phyloP scores from a whole-genome alignment of 2,888 invertebrate species.

The Eretmocerus hayati region DNA sequence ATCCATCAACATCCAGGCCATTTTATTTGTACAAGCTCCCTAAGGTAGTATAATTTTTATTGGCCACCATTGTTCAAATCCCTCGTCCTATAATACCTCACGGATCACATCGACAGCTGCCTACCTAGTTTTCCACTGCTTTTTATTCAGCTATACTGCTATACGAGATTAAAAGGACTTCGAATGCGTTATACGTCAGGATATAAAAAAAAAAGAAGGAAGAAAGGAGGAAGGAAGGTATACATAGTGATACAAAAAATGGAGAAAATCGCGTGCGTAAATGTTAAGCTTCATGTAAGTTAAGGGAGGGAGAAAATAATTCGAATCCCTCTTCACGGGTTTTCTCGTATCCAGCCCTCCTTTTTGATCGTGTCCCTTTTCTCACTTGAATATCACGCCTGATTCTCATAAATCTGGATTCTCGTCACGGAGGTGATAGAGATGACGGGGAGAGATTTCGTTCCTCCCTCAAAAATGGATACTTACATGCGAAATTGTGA shows the following conservation, averaged over 20 bases:
- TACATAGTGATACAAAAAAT: neutral
- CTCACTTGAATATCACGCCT: no score
- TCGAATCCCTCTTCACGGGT: conserved; percentile 12
- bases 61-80: conserved; percentile 23
- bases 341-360: no score
- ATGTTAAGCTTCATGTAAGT: conserved; percentile 9
- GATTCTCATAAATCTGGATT: conserved; percentile 20
- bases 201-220: conserved; percentile 10
- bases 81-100: no score
- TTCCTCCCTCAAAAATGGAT: neutral
- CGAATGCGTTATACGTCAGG: conserved; percentile 1
- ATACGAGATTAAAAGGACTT: no score
- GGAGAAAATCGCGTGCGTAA: conserved; percentile 8
- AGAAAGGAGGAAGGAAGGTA: conserved; percentile 3
- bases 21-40: conserved; percentile 10
- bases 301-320: conserved; percentile 13
- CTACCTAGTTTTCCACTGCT: conserved; percentile 3
- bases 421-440: conserved; percentile 14
- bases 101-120: conserved; percentile 10
- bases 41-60: conserved; percentile 27
- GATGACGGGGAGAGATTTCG: neutral
- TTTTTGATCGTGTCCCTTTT: no score
- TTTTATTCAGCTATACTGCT: neutral
- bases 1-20: conserved; percentile 18
- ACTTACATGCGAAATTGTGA: conserved; percentile 22